These are phyloP conservation scores for Myopa tessellatipennis DNA, from an alignment of 2,888 invertebrate genomes.

Conservation along the genomic window DNA sequence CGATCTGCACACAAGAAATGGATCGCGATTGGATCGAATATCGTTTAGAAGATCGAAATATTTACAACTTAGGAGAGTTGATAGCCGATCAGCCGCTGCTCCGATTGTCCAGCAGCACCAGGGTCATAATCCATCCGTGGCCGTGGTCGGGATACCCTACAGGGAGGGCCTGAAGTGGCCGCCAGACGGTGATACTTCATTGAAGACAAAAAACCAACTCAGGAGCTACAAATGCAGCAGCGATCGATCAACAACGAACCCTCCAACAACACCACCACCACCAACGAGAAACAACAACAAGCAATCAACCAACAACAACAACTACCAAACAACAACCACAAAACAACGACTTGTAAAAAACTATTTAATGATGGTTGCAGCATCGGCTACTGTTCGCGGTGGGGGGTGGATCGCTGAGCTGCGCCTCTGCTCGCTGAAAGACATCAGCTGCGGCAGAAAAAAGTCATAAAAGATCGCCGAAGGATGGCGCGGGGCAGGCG, in stretches of 20 bases:
- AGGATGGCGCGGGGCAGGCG: too few relatives aligned
- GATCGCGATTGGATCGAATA: too few relatives aligned
- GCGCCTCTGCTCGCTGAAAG: not conserved
- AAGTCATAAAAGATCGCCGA: not conserved
- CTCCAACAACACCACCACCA: not conserved
- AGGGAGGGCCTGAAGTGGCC: too few relatives aligned
- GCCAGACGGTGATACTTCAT: too few relatives aligned
- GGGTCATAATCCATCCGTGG: too few relatives aligned
- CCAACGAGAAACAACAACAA: too few relatives aligned
- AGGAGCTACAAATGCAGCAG: not conserved
- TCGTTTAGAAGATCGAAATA: too few relatives aligned
- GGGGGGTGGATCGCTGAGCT: not conserved
- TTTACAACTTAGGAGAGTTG: too few relatives aligned
- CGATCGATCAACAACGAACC: not conserved
- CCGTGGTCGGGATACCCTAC: too few relatives aligned
- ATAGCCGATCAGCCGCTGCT: too few relatives aligned
- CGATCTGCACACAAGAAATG: too few relatives aligned
- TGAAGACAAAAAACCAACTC: not conserved
- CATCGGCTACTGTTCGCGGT: constrained; percentile 3
- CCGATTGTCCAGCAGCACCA: too few relatives aligned
- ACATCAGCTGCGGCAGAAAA: not conserved
- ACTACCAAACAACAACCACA: not conserved
- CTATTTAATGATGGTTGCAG: not conserved
- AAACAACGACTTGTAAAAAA: not conserved
- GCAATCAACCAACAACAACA: not conserved